Evolutionary conservation across 2,797 vertebrate species (phyloP).

Genomic region (Tympanoctomys barrerae): DNA sequence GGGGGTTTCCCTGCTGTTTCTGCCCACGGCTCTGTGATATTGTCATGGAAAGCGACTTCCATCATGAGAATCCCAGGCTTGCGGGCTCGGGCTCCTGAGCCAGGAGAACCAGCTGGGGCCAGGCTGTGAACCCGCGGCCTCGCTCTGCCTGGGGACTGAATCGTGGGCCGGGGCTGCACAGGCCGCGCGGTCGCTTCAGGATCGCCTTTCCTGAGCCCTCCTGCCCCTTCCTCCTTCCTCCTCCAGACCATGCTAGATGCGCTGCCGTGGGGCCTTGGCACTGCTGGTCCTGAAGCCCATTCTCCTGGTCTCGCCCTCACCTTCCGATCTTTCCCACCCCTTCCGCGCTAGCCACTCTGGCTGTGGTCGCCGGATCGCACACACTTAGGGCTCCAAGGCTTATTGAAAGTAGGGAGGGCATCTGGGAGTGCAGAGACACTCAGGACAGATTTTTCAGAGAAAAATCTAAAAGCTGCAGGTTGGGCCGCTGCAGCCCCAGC

Average conservation of each 20-base stretch:
- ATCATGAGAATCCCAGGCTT: rapidly evolving
- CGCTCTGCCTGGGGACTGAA: too few species aligned
- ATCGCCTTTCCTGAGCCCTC: background rate
- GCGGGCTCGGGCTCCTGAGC: rapidly evolving
- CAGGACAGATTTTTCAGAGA: too few species aligned
- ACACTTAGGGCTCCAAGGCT: background rate
- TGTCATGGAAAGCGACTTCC: background rate
- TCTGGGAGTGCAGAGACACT: background rate
- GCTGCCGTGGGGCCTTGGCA: background rate
- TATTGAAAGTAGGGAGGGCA: background rate
- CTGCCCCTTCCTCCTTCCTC: background rate
- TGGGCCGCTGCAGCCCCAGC: background rate
- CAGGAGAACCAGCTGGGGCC: background rate
- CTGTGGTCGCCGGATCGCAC: background rate
- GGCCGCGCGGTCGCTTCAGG: background rate
- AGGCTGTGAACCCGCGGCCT: background rate
- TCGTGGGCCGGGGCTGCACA: background rate
- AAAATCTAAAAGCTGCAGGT: background rate
- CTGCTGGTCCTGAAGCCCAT: background rate
- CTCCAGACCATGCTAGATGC: background rate
- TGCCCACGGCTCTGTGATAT: background rate
- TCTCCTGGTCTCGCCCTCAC: background rate
- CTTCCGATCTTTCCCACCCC: background rate
- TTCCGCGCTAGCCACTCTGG: background rate
- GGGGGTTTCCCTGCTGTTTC: background rate